Evolutionary conservation across 2,888 invertebrate genomes (phyloP).

Genomic region (Caenorhabditis sulstoni): DNA sequence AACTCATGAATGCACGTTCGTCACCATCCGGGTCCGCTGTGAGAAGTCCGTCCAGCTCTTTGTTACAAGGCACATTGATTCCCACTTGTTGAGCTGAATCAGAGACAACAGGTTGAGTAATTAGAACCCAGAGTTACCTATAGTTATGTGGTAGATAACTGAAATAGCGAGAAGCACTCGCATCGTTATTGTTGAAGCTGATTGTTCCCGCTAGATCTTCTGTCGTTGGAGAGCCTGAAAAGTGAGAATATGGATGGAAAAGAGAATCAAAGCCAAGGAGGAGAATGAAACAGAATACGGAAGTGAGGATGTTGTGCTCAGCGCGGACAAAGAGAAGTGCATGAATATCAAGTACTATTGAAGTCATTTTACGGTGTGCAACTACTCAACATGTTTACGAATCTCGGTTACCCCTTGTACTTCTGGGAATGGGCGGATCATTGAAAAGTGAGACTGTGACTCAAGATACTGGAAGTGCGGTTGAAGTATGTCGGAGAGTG

Average conservation of each 20-base stretch:
- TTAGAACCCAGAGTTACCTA: conserved; percentile 21
- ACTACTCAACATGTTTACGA: conserved; percentile 58
- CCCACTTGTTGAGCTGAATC: conserved; percentile 65
- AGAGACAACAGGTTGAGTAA: background rate
- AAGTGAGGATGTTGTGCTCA: conserved; percentile 33
- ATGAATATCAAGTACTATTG: conserved; percentile 62
- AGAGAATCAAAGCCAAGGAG: background rate
- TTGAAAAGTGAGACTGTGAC: conserved; percentile 34
- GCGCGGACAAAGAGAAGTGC: conserved; percentile 19
- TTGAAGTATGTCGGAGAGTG: too few relatives aligned
- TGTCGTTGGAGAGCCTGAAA: conserved; percentile 61
- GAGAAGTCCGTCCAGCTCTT: conserved; percentile 74
- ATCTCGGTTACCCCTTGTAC: conserved; percentile 46
- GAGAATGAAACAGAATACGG: conserved; percentile 46
- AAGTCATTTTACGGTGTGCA: conserved; percentile 60
- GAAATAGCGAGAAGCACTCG: conserved; percentile 66
- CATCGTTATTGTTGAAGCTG: conserved; percentile 63
- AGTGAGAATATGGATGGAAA: background rate
- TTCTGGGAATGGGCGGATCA: conserved; percentile 36
- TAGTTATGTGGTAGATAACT: conserved; percentile 53
- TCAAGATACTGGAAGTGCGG: background rate
- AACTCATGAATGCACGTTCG: conserved; percentile 75
- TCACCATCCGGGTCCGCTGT: conserved; percentile 77
- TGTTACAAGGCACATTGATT: conserved; percentile 75
- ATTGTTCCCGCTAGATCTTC: conserved; percentile 64